These are phyloP conservation scores for Periophthalmus magnuspinnatus DNA, from an alignment of 2,797 vertebrate genomes.

Conservation along the genomic window DNA sequence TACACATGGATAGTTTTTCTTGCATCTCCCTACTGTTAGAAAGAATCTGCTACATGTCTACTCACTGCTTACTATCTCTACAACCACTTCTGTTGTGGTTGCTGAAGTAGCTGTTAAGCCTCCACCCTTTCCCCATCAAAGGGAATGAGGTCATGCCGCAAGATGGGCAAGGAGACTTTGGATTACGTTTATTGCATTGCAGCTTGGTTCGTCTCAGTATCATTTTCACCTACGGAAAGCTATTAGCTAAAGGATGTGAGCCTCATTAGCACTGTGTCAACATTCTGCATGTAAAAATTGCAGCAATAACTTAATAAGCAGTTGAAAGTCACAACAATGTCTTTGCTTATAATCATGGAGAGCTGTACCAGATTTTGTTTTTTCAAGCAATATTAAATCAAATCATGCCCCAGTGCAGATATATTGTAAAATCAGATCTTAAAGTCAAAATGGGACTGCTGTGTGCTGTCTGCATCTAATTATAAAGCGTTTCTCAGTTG, in stretches of 20 bases:
- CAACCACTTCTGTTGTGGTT: constrained; percentile 53
- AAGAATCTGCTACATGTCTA: background rate
- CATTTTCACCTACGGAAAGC: background rate
- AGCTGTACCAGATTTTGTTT: too few relatives aligned
- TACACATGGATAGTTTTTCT: constrained; percentile 2
- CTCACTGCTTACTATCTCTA: constrained; percentile 22
- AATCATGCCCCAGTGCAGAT: too few relatives aligned
- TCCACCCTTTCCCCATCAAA: constrained; percentile 25
- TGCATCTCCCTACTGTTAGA: constrained; percentile 7
- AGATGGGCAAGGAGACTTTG: constrained; percentile 16
- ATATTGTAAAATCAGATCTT: too few relatives aligned
- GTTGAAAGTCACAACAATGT: background rate
- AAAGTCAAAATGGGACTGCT: too few relatives aligned
- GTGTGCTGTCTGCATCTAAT: too few relatives aligned
- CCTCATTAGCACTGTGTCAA: background rate
- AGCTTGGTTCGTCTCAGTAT: background rate
- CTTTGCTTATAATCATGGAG: background rate
- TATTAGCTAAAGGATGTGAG: background rate
- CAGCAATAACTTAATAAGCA: too few relatives aligned
- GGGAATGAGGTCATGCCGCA: constrained; percentile 35
- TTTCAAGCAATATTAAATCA: too few relatives aligned
- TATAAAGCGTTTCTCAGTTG: too few relatives aligned
- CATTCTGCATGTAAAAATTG: background rate
- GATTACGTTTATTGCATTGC: constrained; percentile 3
- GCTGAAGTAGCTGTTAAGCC: constrained; percentile 30